phyloP scores from a whole-genome alignment of 2,113 vertebrate species.

The Boleophthalmus pectinirostris region DNA sequence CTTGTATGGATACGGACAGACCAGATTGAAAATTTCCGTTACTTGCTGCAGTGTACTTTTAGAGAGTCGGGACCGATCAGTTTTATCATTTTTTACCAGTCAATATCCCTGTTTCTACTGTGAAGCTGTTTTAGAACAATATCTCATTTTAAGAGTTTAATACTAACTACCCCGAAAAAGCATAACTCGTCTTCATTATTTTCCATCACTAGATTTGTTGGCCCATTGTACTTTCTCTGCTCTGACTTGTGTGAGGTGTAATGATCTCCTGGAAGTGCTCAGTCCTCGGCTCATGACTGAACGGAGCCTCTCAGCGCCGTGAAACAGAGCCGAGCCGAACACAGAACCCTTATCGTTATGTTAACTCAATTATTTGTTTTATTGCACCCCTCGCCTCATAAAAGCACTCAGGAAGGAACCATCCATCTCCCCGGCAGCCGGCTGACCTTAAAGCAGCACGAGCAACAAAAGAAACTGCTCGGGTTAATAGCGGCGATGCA shows the following conservation, averaged over 20 bases:
- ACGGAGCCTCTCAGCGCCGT: slow-evolving; percentile 35
- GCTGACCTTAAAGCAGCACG: slow-evolving; percentile 63
- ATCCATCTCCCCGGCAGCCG: slow-evolving; percentile 61
- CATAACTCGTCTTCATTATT: slow-evolving; percentile 4
- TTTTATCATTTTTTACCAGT: too few species aligned
- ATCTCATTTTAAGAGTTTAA: too few species aligned
- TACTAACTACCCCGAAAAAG: too few species aligned
- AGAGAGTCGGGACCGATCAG: too few species aligned
- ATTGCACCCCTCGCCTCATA: slow-evolving; percentile 55
- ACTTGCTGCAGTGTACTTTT: too few species aligned
- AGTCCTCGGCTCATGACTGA: background rate
- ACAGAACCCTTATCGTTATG: slow-evolving; percentile 67
- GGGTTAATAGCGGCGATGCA: too few species aligned
- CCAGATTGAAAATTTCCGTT: too few species aligned
- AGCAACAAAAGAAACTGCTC: slow-evolving; percentile 9
- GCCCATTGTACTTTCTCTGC: slow-evolving; percentile 18
- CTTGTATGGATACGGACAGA: too few species aligned
- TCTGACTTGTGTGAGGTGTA: slow-evolving; percentile 43
- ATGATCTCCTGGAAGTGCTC: slow-evolving; percentile 49
- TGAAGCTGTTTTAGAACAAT: too few species aligned
- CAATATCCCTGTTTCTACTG: too few species aligned
- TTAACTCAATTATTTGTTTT: slow-evolving; percentile 72
- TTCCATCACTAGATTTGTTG: slow-evolving; percentile 11
- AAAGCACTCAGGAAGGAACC: slow-evolving; percentile 40
- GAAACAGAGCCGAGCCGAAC: slow-evolving; percentile 47